Conservation (phyloP, 2,797 vertebrate genomes). For the Carcharodon carcharias region DNA sequence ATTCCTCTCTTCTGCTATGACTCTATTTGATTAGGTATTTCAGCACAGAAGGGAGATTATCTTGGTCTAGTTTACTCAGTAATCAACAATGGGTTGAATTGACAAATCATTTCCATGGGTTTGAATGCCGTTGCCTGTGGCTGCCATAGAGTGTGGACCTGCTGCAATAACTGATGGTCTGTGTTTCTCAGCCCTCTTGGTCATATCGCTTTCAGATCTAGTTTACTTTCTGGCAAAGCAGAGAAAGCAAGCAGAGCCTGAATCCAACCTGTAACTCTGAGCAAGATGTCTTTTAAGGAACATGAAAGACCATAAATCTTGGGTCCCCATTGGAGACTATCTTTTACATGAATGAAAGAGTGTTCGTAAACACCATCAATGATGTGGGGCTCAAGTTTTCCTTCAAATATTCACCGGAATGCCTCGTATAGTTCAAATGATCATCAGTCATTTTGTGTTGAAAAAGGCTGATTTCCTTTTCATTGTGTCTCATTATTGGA, state of each 20-base stretch:
- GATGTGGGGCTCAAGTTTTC: neutral
- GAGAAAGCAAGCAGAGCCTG: neutral
- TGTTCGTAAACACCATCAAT: neutral
- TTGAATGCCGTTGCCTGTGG: neutral
- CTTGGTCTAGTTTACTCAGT: neutral
- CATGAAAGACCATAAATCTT: neutral
- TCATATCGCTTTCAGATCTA: neutral
- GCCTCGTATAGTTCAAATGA: neutral
- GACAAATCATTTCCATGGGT: neutral
- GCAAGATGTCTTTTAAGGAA: neutral
- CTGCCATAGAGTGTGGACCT: neutral
- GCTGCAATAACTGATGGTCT: neutral
- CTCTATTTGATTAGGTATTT: neutral
- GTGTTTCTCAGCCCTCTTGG: neutral
- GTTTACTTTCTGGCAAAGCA: neutral
- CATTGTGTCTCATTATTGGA: neutral
- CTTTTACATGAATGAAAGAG: neutral
- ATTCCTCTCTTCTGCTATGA: too few relatives aligned
- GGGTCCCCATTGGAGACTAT: neutral
- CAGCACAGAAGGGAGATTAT: neutral
- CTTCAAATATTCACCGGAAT: neutral
- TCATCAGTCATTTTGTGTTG: neutral
- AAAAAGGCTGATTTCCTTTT: neutral
- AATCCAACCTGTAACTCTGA: neutral
- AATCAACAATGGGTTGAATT: neutral